Percentiles rank a stretch among this genome's conserved stretches.
phyloP scores from a whole-genome alignment of 2,888 invertebrate genomes.

The Drosophila lutescens region DNA sequence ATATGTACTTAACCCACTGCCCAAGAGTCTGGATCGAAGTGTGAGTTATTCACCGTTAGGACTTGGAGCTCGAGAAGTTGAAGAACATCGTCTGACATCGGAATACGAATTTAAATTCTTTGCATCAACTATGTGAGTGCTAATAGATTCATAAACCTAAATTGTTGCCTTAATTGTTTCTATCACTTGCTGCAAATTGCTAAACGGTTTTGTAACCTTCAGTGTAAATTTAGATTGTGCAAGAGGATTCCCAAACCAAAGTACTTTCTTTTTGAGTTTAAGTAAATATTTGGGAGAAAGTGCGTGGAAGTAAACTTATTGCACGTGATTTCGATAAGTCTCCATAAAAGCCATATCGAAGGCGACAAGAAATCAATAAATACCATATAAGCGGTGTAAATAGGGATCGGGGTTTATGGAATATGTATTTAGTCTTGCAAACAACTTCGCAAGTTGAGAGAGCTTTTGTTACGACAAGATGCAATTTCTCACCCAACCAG shows the following conservation, averaged over 20 bases:
- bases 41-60: constrained; percentile 8
- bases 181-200: background rate
- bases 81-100: background rate
- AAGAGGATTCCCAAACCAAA: background rate
- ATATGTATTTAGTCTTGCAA: background rate
- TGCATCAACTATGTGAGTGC: constrained; percentile 12
- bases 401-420: background rate
- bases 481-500: background rate
- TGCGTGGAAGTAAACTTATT: background rate
- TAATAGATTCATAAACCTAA: background rate
- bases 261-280: background rate
- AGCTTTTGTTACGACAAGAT: background rate
- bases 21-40: background rate
- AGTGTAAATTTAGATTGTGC: background rate
- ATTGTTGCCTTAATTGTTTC: background rate
- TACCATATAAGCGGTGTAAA: background rate
- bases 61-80: background rate
- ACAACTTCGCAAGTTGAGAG: background rate
- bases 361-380: constrained; percentile 14
- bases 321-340: background rate
- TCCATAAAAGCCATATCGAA: background rate
- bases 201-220: background rate
- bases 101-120: background rate
- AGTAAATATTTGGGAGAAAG: background rate
- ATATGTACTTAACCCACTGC: constrained; percentile 16